phyloP scores from a whole-genome alignment of 2,888 invertebrate species.

The Caenorhabditis plicata region DNA sequence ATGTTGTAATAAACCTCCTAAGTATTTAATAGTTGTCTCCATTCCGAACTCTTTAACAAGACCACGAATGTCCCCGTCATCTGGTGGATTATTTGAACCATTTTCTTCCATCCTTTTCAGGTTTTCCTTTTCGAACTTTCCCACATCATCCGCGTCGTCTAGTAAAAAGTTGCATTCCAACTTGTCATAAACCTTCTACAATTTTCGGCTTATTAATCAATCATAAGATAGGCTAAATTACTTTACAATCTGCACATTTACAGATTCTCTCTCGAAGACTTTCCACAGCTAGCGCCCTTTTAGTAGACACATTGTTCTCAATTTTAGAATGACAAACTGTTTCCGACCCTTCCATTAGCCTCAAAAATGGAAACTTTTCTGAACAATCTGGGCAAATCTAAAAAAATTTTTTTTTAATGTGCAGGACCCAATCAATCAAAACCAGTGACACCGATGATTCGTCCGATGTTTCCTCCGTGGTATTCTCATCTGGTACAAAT shows the following conservation, averaged over 20 bases:
- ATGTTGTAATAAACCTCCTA: conserved; percentile 11
- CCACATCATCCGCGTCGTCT: conserved; percentile 44
- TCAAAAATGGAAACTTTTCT: conserved; percentile 12
- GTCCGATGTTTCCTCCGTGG: neutral
- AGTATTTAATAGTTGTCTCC: conserved; percentile 25
- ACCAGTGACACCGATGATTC: neutral
- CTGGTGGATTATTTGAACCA: neutral
- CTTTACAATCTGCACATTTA: conserved; percentile 35
- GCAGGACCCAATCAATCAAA: neutral
- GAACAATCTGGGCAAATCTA: conserved; percentile 11
- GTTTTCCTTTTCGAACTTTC: conserved; percentile 30
- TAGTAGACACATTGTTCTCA: neutral
- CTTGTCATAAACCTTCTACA: conserved; percentile 20
- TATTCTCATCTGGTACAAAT: conserved; percentile 16
- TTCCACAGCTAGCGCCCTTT: neutral
- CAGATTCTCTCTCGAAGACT: conserved; percentile 24
- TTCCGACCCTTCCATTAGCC: conserved; percentile 1
- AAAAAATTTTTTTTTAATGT: neutral
- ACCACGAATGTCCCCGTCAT: conserved; percentile 13
- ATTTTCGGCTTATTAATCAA: neutral
- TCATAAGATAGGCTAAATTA: neutral
- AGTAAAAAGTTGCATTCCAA: conserved; percentile 42
- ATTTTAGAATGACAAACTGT: conserved; percentile 8
- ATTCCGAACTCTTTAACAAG: conserved; percentile 26
- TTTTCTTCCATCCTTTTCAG: conserved; percentile 8